Conservation (phyloP, 2,113 vertebrate genomes). For the Crypturellus undulatus region DNA sequence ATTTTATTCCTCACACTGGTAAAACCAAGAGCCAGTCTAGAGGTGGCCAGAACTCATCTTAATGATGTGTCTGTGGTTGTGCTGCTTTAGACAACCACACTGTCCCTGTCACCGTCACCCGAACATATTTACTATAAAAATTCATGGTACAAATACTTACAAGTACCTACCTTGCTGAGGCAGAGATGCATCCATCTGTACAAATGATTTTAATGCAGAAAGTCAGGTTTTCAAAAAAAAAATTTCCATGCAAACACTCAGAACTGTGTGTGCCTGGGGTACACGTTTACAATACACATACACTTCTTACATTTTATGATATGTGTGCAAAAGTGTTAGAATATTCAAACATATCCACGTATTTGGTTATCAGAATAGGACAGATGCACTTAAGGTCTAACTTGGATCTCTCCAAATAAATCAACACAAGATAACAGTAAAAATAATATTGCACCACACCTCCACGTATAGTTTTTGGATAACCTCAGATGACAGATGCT, state of each 20-base stretch:
- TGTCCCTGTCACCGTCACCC: background rate
- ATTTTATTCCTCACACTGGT: background rate
- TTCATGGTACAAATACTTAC: background rate
- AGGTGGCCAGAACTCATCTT: background rate
- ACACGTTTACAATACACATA: accelerated
- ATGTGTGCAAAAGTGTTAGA: background rate
- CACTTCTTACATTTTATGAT: background rate
- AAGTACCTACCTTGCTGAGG: background rate
- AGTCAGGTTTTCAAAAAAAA: background rate
- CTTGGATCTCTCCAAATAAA: background rate
- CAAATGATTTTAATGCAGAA: background rate
- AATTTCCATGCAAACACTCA: background rate
- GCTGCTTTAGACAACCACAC: background rate
- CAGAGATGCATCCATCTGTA: background rate
- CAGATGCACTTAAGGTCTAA: background rate
- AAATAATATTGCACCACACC: background rate
- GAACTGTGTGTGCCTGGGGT: background rate
- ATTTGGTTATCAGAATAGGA: background rate
- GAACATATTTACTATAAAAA: background rate
- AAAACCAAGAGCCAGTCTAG: background rate
- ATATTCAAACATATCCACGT: background rate
- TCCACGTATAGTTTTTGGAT: background rate
- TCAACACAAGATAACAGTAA: background rate
- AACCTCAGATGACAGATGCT: background rate
- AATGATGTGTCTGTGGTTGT: background rate